A percentile compares a stretch with the other conserved stretches of the same genome.
These are phyloP conservation scores for Aurelia sp. DNA, from an alignment of 30 jellyfish, hydroid and myxozoan genomes.

Conservation along the genomic window DNA sequence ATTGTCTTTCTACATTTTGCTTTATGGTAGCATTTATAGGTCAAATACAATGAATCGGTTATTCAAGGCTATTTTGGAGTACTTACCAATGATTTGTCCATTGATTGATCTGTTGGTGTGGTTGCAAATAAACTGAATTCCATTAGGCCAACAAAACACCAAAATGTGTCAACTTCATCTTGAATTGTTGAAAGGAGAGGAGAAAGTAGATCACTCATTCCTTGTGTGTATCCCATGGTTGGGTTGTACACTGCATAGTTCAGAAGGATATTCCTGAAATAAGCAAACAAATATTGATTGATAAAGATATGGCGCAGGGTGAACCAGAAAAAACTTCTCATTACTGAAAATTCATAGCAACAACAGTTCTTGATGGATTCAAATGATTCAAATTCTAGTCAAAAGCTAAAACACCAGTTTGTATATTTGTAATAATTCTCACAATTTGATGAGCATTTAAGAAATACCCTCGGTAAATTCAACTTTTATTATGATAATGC, in stretches of 20 bases:
- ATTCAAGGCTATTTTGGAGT: neutral
- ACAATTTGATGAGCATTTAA: no score
- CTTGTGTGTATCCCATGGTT: constrained; percentile 97
- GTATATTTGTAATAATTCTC: no score
- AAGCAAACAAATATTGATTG: neutral
- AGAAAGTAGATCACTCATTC: constrained; percentile 96
- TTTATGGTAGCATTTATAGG: neutral
- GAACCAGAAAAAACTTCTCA: no score
- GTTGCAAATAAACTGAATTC: constrained; percentile 92
- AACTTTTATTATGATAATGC: no score
- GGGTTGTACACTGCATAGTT: constrained; percentile 93
- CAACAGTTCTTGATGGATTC: no score
- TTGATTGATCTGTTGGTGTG: constrained; percentile 92
- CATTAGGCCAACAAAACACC: constrained; percentile 99
- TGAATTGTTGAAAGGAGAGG: constrained; percentile 87
- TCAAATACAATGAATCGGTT: neutral
- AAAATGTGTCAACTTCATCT: constrained; percentile 95
- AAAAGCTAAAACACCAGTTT: no score
- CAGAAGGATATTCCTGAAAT: constrained; percentile 82
- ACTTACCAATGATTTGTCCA: constrained; percentile 93
- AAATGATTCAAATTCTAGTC: no score
- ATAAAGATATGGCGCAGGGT: no score
- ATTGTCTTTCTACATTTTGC: no score
- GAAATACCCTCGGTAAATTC: no score
- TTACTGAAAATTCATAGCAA: no score